phyloP scores from a whole-genome alignment of 35 echinoderm and acorn worm species.

The Diadema setosum region DNA sequence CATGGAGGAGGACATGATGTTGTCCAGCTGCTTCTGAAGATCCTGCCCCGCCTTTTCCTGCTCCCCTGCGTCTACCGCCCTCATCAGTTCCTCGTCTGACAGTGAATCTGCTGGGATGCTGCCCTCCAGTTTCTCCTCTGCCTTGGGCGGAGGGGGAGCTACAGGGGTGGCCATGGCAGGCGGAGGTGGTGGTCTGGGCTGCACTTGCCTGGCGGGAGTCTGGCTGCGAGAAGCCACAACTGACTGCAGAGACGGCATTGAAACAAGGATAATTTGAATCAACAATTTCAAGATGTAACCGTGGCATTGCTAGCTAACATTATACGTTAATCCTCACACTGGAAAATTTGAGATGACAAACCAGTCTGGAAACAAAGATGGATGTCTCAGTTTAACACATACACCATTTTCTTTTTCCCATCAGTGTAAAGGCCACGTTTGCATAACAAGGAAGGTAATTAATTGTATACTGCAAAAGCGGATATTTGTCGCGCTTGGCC shows the following conservation, averaged over 20 bases:
- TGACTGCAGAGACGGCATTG: neutral
- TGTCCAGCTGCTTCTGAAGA: constrained; percentile 82
- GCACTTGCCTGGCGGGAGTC: constrained; percentile 9
- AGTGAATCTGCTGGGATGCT: neutral
- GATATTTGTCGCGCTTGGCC: no score
- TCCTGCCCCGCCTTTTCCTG: constrained; percentile 21
- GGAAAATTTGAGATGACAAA: no score
- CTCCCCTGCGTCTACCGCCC: constrained; percentile 64
- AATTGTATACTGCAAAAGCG: no score
- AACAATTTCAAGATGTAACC: no score
- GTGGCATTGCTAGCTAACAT: no score
- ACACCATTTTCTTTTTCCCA: no score
- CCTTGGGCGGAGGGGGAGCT: neutral
- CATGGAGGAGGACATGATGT: constrained; percentile 80
- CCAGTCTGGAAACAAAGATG: no score
- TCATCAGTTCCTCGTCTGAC: constrained; percentile 75
- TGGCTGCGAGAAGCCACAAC: constrained; percentile 18
- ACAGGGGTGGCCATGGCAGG: neutral
- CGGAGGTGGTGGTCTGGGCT: neutral
- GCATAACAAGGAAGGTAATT: no score
- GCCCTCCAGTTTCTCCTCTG: neutral
- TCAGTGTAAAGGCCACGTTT: no score
- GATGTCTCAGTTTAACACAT: no score
- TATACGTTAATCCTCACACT: no score
- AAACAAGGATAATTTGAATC: no score